These are phyloP conservation scores for Anastrepha obliqua DNA, from an alignment of 1,140 invertebrate genomes.

Conservation along the genomic window DNA sequence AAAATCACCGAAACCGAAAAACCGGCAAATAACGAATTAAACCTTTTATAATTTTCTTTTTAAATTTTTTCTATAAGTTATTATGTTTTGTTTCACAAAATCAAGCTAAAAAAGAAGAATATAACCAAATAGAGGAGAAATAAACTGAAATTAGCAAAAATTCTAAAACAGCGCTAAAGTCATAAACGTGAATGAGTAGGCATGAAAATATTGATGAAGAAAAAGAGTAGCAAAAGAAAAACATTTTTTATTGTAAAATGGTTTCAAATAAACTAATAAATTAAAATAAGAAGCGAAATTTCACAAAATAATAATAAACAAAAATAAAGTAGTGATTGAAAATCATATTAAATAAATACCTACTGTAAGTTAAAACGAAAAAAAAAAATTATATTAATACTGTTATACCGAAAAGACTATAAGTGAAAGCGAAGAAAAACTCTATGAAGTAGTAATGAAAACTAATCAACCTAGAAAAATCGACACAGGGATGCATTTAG, in stretches of 20 bases:
- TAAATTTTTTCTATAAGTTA: background rate
- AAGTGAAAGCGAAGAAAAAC: slow-evolving; percentile 2
- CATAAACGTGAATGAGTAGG: background rate
- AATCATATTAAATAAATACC: background rate
- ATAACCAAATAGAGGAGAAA: too few relatives aligned
- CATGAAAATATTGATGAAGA: background rate
- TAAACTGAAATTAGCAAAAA: background rate
- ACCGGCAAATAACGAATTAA: background rate
- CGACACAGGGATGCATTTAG: slow-evolving; percentile 47
- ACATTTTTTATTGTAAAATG: slow-evolving; percentile 53
- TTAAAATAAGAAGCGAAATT: slow-evolving; percentile 9
- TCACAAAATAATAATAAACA: background rate
- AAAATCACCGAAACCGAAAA: background rate
- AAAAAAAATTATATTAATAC: slow-evolving; percentile 14
- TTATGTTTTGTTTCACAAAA: too few relatives aligned
- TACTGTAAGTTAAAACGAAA: background rate
- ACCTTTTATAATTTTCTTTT: background rate
- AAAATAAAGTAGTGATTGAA: background rate
- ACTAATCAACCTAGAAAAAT: slow-evolving; percentile 45
- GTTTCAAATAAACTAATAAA: slow-evolving; percentile 52
- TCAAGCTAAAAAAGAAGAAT: too few relatives aligned
- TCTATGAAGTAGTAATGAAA: slow-evolving; percentile 21
- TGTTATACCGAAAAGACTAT: slow-evolving; percentile 34
- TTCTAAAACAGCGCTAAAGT: slow-evolving; percentile 19
- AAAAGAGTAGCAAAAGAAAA: slow-evolving; percentile 13